phyloP scores from a whole-genome alignment of 23 tunicate genomes.

The Halocynthia aurantium region DNA sequence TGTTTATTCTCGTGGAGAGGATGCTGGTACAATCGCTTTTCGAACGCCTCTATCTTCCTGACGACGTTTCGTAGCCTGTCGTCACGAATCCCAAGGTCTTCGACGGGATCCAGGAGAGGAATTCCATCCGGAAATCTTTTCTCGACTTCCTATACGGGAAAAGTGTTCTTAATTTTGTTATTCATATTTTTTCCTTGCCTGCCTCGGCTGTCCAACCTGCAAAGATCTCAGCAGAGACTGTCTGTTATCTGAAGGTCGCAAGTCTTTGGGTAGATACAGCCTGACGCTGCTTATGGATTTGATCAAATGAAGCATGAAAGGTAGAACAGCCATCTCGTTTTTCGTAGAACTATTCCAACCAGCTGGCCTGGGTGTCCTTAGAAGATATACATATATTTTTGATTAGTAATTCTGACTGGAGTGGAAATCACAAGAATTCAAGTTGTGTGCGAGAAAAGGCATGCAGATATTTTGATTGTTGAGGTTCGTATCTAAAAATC shows the following conservation, averaged over 20 bases:
- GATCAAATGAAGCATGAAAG: constrained; percentile 61
- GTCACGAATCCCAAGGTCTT: constrained; percentile 70
- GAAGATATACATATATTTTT: background rate
- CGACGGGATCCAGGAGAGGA: constrained; percentile 91
- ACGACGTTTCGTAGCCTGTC: constrained; percentile 54
- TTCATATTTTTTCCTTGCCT: too few relatives aligned
- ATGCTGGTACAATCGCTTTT: constrained; percentile 79
- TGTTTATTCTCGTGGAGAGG: constrained; percentile 58
- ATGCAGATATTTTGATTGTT: too few relatives aligned
- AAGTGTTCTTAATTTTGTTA: too few relatives aligned
- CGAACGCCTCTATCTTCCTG: constrained; percentile 78
- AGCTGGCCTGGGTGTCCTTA: constrained; percentile 7
- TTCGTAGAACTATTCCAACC: constrained; percentile 3
- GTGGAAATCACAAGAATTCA: too few relatives aligned
- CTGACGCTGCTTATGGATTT: constrained; percentile 63
- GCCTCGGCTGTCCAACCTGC: constrained; percentile 26
- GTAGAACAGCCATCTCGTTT: constrained; percentile 81
- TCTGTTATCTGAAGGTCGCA: constrained; percentile 56
- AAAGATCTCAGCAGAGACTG: constrained; percentile 52
- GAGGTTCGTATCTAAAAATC: too few relatives aligned
- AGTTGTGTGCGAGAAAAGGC: too few relatives aligned
- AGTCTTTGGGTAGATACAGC: constrained; percentile 58
- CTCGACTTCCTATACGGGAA: constrained; percentile 37
- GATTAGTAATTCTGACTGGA: too few relatives aligned
- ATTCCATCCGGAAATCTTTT: constrained; percentile 77